Evolutionary conservation across 2,113 vertebrate species (phyloP).

Genomic region (Apistogramma diplotaenia): DNA sequence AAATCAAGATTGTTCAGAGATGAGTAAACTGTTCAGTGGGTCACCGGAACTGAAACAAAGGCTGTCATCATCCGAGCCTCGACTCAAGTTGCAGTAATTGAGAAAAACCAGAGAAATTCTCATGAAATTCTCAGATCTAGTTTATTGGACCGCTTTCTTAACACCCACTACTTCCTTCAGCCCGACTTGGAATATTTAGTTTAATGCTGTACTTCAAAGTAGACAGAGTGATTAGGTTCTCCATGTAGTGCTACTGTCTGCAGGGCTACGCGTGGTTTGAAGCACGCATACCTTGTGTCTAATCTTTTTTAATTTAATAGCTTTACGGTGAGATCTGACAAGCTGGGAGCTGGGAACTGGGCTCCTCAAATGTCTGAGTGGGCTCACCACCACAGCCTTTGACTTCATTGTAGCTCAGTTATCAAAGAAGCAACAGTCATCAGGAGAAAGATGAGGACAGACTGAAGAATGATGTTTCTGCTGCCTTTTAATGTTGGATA

Average conservation of each 20-base stretch:
- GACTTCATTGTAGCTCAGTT: constrained; percentile 56
- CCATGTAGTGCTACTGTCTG: not conserved
- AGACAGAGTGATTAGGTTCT: not conserved
- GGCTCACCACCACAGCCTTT: constrained; percentile 49
- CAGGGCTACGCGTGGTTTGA: not conserved
- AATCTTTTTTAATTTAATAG: constrained; percentile 30
- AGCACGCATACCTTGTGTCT: constrained; percentile 26
- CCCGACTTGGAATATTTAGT: not conserved
- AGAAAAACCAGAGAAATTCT: not conserved
- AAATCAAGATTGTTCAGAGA: not conserved
- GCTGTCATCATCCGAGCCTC: not conserved
- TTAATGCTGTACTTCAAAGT: not conserved
- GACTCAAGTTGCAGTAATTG: not conserved
- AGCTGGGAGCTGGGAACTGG: constrained; percentile 35
- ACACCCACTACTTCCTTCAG: constrained; percentile 46
- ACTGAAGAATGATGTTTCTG: constrained; percentile 27
- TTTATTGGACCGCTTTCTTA: not conserved
- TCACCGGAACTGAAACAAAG: not conserved
- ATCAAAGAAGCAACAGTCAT: constrained; percentile 46
- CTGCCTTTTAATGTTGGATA: constrained; percentile 20
- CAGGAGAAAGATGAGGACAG: constrained; percentile 38
- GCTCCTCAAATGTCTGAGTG: constrained; percentile 63
- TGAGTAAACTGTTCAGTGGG: not conserved
- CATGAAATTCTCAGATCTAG: not conserved
- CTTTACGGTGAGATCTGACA: constrained; percentile 28